Percentiles rank a stretch among this genome's conserved stretches.
Evolutionary conservation across 2,113 vertebrate genomes (phyloP).

Genomic region (Sceloporus tristichus): DNA sequence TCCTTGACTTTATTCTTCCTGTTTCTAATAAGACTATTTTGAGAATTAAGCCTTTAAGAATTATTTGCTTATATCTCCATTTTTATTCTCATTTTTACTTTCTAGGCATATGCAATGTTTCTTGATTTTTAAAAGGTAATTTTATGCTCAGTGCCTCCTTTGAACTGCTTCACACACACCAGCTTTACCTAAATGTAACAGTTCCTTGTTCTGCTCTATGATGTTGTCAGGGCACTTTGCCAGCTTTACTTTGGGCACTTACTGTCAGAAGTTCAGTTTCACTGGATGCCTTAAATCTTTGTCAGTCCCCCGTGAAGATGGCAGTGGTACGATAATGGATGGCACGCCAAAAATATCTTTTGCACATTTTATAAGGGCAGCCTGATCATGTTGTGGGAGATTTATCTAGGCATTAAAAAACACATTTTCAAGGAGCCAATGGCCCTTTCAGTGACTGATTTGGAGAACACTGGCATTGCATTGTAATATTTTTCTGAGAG

Average conservation of each 20-base stretch:
- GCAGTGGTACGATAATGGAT: not conserved
- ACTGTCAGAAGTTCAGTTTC: not conserved
- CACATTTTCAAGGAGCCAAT: conserved; percentile 22
- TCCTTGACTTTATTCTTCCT: not conserved
- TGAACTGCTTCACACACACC: not conserved
- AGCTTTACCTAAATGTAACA: accelerated
- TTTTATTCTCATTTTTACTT: not conserved
- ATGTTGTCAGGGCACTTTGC: not conserved
- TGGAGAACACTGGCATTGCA: not conserved
- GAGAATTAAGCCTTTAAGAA: not conserved
- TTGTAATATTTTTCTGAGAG: conserved; percentile 17
- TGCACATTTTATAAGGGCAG: not conserved
- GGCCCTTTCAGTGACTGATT: conserved; percentile 8
- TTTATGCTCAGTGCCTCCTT: not conserved
- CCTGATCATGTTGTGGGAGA: conserved; percentile 9
- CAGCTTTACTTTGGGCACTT: not conserved
- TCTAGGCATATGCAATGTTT: not conserved
- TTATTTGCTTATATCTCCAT: not conserved
- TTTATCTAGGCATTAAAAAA: conserved; percentile 35
- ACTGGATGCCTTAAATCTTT: not conserved
- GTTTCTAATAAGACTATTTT: not conserved
- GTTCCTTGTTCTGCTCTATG: not conserved
- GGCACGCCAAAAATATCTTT: not conserved
- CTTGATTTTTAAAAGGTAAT: not conserved
- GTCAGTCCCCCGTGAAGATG: not conserved